A percentile compares a stretch with the other conserved stretches of the same genome.
These are phyloP conservation scores for Quadriops clusia DNA, from an alignment of 2,888 invertebrate species.

Conservation along the genomic window DNA sequence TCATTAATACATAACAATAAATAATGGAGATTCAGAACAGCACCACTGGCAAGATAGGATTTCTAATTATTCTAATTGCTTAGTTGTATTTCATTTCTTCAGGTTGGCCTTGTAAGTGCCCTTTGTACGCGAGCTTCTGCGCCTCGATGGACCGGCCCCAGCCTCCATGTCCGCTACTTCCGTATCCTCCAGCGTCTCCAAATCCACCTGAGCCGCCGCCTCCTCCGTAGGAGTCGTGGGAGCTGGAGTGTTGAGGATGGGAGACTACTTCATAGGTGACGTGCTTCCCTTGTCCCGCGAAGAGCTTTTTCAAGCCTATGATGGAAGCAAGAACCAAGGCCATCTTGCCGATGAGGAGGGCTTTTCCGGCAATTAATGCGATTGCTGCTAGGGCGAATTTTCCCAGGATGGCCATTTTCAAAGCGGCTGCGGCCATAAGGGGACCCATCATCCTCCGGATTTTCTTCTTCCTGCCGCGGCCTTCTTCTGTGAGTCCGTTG, in stretches of 20 bases:
- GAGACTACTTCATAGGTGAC: constrained; percentile 59
- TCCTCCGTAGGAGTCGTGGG: constrained; percentile 38
- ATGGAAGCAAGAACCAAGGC: constrained; percentile 73
- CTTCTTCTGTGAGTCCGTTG: too few relatives aligned
- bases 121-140: constrained; percentile 41
- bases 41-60: too few relatives aligned
- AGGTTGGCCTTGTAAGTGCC: constrained; percentile 35
- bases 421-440: constrained; percentile 63
- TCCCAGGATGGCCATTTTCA: constrained; percentile 69
- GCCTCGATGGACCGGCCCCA: constrained; percentile 42
- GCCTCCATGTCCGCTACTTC: constrained; percentile 41
- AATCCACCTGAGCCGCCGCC: constrained; percentile 28
- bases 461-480: constrained; percentile 60
- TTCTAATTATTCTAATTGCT: too few relatives aligned
- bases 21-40: too few relatives aligned
- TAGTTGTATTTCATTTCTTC: too few relatives aligned
- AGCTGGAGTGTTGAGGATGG: constrained; percentile 52
- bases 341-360: constrained; percentile 71
- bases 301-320: constrained; percentile 72
- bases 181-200: constrained; percentile 33
- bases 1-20: too few relatives aligned
- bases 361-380: constrained; percentile 73
- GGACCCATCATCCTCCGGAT: constrained; percentile 62
- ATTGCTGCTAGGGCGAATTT: constrained; percentile 73
- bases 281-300: constrained; percentile 47